Evolutionary conservation across 2,113 vertebrate genomes (phyloP), one percentile per base, ranked within the genome.

Genomic region (Protobothrops mucrosquamatus): DNA sequence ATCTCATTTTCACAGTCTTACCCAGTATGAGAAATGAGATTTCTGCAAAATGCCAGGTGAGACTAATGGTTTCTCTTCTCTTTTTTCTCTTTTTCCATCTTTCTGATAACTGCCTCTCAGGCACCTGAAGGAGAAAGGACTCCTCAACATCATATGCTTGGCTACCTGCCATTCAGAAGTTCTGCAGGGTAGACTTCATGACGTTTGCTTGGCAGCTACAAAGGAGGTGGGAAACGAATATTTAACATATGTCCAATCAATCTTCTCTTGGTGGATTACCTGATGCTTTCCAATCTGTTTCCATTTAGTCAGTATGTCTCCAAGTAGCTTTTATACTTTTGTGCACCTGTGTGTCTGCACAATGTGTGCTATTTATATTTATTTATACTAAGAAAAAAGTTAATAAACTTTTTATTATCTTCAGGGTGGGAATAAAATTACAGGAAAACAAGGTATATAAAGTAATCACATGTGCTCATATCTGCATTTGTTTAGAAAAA

Each of bases 61-160:
- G 88, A 89, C 74, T 52, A 90, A 87, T 92, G 43, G 87, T 92
- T 92, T 89, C 87, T 61, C 55, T 90, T 54, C 88, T 61, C 88
- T 89, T 64, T 57, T 48, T 51, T 89, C 90, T 86, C 55, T 14
- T 93, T 29, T n/a, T 52, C 54, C 61, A 1, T 88, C 64, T 43
- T 85, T 89, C 43, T 92, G 87, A 89, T 90, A 91, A 92, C 94
- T 94, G 69, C n/a, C 91, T 95, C 93, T 92, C 96, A 98, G 98
- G 97, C 88, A 97, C 87, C 61, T 95, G 94, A 98, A 98, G 94
- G 90, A 93, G 51, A 97, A 96, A 92, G 97, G 97, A 14, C 96
- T 98, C 94, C 29, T 85, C 69, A 97, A n/a, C 18, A 46, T 98
- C 94, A 96, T 93, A 90, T 18, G 93, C 24, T 93, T 98, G 97